phyloP scores from a whole-genome alignment of 2,888 invertebrate genomes.

The Cheilosia grossa region DNA sequence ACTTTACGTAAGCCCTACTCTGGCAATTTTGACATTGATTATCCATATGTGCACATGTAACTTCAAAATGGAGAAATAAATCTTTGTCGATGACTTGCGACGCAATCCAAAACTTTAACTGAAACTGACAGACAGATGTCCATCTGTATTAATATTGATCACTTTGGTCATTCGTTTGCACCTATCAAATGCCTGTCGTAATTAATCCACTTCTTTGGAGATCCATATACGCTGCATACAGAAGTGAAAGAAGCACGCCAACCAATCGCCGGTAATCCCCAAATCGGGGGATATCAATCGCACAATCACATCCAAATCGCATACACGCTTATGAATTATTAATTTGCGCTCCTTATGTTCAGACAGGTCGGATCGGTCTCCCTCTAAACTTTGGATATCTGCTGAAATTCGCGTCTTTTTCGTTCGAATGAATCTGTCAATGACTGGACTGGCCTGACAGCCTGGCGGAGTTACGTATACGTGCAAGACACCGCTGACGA shows the following conservation, averaged over 20 bases:
- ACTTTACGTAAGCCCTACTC: no score
- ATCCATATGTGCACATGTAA: no score
- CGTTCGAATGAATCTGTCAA: slow-evolving; percentile 15
- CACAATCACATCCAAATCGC: slow-evolving; percentile 37
- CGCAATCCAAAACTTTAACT: not conserved
- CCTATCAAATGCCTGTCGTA: slow-evolving; percentile 24
- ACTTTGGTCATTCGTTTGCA: slow-evolving; percentile 2
- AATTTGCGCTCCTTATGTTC: slow-evolving; percentile 43
- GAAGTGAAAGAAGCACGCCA: slow-evolving; percentile 33
- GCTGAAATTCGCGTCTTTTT: slow-evolving; percentile 16
- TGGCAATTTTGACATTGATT: no score
- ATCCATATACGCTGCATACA: not conserved
- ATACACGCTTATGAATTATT: slow-evolving; percentile 55
- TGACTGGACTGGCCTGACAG: slow-evolving; percentile 17
- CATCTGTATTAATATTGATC: slow-evolving; percentile 1
- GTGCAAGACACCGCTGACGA: slow-evolving; percentile 10
- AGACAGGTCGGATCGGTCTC: slow-evolving; percentile 3
- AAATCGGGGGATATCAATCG: slow-evolving; percentile 33
- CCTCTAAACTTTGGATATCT: not conserved
- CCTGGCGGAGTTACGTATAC: not conserved
- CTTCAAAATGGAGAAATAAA: not conserved
- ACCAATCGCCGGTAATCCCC: slow-evolving; percentile 13
- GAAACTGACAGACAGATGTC: slow-evolving; percentile 27
- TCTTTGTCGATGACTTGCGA: not conserved
- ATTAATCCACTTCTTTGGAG: slow-evolving; percentile 36